Percentiles rank a stretch among this genome's conserved stretches.
Evolutionary conservation across 2,888 invertebrate species (phyloP).

Genomic region (Panorpa germanica): DNA sequence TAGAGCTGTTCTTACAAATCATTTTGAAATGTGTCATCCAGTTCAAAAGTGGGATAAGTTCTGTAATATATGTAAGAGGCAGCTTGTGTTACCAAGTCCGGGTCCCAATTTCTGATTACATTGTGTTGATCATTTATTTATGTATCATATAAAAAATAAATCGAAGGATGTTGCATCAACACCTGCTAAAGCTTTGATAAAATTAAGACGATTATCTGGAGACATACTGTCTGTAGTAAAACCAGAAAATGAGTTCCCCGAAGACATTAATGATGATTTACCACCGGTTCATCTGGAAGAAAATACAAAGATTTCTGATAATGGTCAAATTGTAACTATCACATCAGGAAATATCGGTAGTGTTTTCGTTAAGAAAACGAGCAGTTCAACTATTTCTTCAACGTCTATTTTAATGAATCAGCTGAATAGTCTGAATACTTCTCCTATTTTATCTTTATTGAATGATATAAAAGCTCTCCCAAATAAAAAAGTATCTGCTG

Average conservation of each 20-base stretch:
- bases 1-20: constrained; percentile 19
- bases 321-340: too few relatives aligned
- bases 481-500: too few relatives aligned
- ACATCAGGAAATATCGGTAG: too few relatives aligned
- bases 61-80: constrained; percentile 27
- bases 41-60: constrained; percentile 33
- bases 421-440: too few relatives aligned
- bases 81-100: constrained; percentile 10
- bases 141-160: constrained; percentile 4
- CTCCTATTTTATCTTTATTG: too few relatives aligned
- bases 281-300: too few relatives aligned
- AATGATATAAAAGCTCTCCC: too few relatives aligned
- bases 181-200: constrained; percentile 19
- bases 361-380: too few relatives aligned
- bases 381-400: too few relatives aligned
- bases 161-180: background rate
- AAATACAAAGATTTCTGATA: too few relatives aligned
- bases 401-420: too few relatives aligned
- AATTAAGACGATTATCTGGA: constrained; percentile 26
- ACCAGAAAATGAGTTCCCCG: constrained; percentile 21
- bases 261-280: too few relatives aligned
- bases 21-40: constrained; percentile 19
- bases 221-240: constrained; percentile 28
- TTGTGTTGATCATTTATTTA: constrained; percentile 13
- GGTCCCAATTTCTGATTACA: constrained; percentile 20